Percentiles rank a stretch among this genome's conserved stretches.
Evolutionary conservation across 2,113 vertebrate genomes (phyloP).

Genomic region (Petrocephalus zakoni): DNA sequence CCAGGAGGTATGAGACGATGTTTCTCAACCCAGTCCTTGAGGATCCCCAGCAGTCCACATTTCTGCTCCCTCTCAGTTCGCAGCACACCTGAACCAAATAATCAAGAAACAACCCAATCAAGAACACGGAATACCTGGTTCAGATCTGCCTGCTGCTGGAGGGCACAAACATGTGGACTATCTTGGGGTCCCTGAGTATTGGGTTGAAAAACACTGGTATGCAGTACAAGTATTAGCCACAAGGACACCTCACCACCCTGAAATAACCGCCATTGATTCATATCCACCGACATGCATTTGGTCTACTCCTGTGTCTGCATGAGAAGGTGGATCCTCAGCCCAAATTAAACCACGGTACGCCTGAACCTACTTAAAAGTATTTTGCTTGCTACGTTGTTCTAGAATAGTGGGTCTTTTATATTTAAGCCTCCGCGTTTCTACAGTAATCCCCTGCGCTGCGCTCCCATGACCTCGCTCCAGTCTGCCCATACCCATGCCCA

Average conservation of each 20-base stretch:
- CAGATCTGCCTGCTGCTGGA: not conserved
- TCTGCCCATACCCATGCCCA: too few species aligned
- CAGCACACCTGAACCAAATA: not conserved
- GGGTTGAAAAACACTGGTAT: not conserved
- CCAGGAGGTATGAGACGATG: too few species aligned
- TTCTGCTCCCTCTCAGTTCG: not conserved
- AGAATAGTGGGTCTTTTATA: not conserved
- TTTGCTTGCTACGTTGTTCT: not conserved
- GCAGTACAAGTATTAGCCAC: not conserved
- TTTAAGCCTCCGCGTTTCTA: not conserved
- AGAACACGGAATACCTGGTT: not conserved
- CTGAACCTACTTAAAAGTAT: not conserved
- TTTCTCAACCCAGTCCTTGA: not conserved
- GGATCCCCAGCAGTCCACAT: not conserved
- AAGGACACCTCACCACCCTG: not conserved
- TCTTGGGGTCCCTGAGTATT: not conserved
- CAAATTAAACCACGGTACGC: not conserved
- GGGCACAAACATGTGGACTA: not conserved
- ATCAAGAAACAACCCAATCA: not conserved
- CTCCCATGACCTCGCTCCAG: too few species aligned
- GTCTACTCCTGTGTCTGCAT: not conserved
- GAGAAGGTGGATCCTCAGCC: not conserved
- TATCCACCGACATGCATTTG: not conserved
- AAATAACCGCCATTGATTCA: not conserved
- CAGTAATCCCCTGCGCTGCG: not conserved